Conservation (phyloP, 2,888 invertebrate genomes). For the Trilocha varians region DNA sequence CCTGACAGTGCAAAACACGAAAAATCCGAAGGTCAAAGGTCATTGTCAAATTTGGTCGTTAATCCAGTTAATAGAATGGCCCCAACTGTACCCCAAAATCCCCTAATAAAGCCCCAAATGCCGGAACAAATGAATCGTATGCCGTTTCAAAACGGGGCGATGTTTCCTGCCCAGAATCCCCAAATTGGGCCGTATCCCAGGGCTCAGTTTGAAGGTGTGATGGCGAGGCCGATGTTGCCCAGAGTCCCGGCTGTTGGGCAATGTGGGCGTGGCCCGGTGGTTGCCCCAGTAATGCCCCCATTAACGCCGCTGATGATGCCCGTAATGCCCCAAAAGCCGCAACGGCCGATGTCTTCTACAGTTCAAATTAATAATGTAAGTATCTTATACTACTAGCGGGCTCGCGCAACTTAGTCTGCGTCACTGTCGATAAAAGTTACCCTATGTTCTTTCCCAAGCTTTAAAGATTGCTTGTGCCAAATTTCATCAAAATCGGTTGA, state of each 20-base stretch:
- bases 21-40: no score
- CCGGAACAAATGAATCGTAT: not conserved
- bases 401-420: no score
- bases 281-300: not conserved
- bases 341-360: constrained; percentile 11
- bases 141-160: not conserved
- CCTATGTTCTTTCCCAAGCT: no score
- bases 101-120: not conserved
- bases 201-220: not conserved
- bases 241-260: no score
- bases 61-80: not conserved
- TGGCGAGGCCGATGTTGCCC: no score
- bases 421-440: no score
- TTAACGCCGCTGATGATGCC: not conserved
- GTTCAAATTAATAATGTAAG: constrained; percentile 34
- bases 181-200: not conserved
- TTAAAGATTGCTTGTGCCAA: no score
- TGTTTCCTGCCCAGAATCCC: not conserved
- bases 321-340: not conserved
- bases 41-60: not conserved
- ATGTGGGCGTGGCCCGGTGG: no score
- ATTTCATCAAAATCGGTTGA: no score
- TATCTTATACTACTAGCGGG: constrained; percentile 8
- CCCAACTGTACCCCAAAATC: not conserved
- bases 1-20: not conserved